Evolutionary conservation across 2,888 invertebrate species (phyloP).

Genomic region (Lycia hirtaria): DNA sequence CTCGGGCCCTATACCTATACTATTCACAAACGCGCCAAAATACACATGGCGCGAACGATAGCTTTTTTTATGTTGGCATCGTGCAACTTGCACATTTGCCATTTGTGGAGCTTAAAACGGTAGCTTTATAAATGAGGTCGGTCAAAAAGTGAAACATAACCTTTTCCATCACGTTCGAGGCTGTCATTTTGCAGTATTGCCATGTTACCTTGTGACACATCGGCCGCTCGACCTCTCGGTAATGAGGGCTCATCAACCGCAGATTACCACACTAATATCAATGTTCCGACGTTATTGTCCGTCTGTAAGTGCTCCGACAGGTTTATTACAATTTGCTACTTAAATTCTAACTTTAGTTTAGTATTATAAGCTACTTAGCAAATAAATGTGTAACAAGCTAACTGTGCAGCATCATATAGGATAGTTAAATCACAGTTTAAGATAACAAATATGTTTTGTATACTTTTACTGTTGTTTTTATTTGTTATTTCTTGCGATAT

Average conservation of each 20-base stretch:
- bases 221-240: conserved; percentile 19
- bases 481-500: too few relatives aligned
- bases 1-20: too few relatives aligned
- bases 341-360: neutral
- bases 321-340: neutral
- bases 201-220: conserved; percentile 32
- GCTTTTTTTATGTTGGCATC: neutral
- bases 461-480: too few relatives aligned
- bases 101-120: too few relatives aligned
- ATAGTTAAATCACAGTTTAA: too few relatives aligned
- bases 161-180: conserved; percentile 55
- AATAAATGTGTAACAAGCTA: too few relatives aligned
- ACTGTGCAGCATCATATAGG: too few relatives aligned
- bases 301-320: conserved; percentile 3
- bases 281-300: conserved; percentile 34
- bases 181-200: conserved; percentile 22
- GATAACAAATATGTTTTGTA: too few relatives aligned
- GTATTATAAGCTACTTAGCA: too few relatives aligned
- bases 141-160: neutral
- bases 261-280: conserved; percentile 58
- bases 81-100: neutral
- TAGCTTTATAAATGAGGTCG: neutral
- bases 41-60: too few relatives aligned
- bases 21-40: too few relatives aligned
- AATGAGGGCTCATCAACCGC: conserved; percentile 30